Evolutionary conservation across 1,140 invertebrate species (phyloP).

Genomic region (Trichogramma pretiosum): DNA sequence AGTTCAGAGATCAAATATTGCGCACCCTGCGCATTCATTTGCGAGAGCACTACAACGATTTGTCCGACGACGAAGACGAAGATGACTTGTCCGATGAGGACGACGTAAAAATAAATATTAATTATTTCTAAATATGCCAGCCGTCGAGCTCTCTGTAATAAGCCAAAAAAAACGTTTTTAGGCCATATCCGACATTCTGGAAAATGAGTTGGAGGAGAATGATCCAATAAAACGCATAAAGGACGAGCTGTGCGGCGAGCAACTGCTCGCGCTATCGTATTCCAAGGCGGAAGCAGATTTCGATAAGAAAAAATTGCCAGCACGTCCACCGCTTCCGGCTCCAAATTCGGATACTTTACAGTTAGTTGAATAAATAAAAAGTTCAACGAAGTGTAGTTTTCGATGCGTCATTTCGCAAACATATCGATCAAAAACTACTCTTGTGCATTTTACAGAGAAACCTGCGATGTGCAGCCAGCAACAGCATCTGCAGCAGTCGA

Average conservation of each 20-base stretch:
- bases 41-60: slow-evolving; percentile 22
- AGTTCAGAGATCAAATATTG: slow-evolving; percentile 29
- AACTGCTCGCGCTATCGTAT: slow-evolving; percentile 29
- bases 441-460: too few species aligned
- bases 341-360: too few species aligned
- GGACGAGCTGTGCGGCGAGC: slow-evolving; percentile 33
- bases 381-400: too few species aligned
- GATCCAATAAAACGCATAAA: slow-evolving; percentile 30
- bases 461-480: too few species aligned
- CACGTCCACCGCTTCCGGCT: too few species aligned
- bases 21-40: slow-evolving; percentile 29
- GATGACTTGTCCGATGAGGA: slow-evolving; percentile 29
- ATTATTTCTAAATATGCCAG: background rate
- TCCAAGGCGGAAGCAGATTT: background rate
- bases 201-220: slow-evolving; percentile 34
- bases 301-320: slow-evolving; percentile 9
- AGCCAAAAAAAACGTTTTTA: too few species aligned
- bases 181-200: slow-evolving; percentile 33
- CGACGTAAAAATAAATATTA: background rate
- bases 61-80: slow-evolving; percentile 29
- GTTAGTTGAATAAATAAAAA: too few species aligned
- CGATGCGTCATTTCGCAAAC: too few species aligned
- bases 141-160: background rate
- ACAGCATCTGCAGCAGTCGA: too few species aligned
- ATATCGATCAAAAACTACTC: too few species aligned